Base-by-base conservation (phyloP, 2,888 invertebrate species). In the Zhuqinia jingwanae region DNA sequence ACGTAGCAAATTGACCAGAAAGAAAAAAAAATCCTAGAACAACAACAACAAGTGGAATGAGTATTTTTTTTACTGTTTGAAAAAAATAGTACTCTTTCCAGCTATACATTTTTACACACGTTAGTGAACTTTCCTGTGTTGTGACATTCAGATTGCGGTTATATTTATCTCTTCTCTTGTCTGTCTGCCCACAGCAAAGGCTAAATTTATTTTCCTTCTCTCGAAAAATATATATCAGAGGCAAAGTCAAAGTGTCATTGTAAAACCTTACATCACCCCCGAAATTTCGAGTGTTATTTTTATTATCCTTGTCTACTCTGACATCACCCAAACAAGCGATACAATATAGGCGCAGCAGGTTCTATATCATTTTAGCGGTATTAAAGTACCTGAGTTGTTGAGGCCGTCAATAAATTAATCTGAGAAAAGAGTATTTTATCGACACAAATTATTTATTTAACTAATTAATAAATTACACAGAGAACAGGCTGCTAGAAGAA, bases 21-120 rank as follows among this genome's bases (percentile, higher is more conserved):
- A 50, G 15, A 53, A 11, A 73, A 25, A 30, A 53, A 8, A 50
- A 50, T 15, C 20, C 17, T 5, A 58, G 76, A 36, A 6, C n/a
- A 53, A 60, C 13, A n/a, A 65, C 30, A 42, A 68, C 68, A 68
- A 68, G 68, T 68, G 68, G 68, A 68, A 42, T 30, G 6, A 10
- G 42, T 36, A 6, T 68, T 36, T 63, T 63, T 27, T 25, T 27
- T 63, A 63, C 25, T 20, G 1, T 63, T 63, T n/a, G n/a, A 58
- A 58, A 58, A 11, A 63, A 63, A 63, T 15, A n/a, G 27, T 42
- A 11, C n/a, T 79, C 30, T 65, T 36, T 79, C 65, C 79, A 53
- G 45, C 27, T 42, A 79, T 79, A 65, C 65, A 78, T 36, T 56
- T 56, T 25, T 63, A 45, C 11, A 79, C 50, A 22, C 79, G 60